Conservation (phyloP, 2,113 vertebrate genomes). For the Panurus biarmicus region DNA sequence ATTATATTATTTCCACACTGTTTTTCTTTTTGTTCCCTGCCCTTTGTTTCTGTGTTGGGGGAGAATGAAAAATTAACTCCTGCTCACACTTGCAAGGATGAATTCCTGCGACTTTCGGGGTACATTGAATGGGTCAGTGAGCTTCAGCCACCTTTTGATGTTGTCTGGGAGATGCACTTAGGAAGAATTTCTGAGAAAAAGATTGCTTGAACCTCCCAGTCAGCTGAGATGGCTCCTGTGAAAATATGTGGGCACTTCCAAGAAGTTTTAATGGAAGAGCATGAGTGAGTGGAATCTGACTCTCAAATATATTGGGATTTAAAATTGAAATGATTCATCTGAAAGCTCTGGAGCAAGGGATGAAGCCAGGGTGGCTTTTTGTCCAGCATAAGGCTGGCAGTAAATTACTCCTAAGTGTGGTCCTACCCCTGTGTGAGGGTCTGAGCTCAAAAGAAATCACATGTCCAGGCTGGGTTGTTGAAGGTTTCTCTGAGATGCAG, state of each 20-base stretch:
- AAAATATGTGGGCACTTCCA: neutral
- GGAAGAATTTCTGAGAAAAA: constrained; percentile 43
- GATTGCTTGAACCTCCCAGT: neutral
- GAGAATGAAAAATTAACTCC: constrained; percentile 67
- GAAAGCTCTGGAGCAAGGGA: neutral
- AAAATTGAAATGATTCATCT: neutral
- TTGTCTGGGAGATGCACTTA: constrained; percentile 67
- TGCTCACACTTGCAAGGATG: constrained; percentile 46
- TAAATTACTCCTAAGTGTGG: neutral
- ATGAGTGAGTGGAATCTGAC: neutral
- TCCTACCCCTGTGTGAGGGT: neutral
- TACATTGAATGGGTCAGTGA: constrained; percentile 70
- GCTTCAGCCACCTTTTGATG: constrained; percentile 57
- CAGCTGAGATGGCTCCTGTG: constrained; percentile 27
- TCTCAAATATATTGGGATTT: neutral
- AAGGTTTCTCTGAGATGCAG: neutral
- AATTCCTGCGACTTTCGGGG: constrained; percentile 56
- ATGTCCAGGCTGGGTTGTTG: neutral
- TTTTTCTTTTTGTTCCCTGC: constrained; percentile 33
- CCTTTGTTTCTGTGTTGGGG: constrained; percentile 39
- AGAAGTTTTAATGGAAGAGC: neutral
- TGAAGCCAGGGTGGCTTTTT: neutral
- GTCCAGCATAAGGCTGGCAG: neutral
- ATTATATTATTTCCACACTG: neutral
- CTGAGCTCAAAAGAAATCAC: neutral